Percentiles rank a stretch among this genome's conserved stretches.
Conservation (phyloP, 2,888 invertebrate genomes). For the Caenorhabditis imperialis region DNA sequence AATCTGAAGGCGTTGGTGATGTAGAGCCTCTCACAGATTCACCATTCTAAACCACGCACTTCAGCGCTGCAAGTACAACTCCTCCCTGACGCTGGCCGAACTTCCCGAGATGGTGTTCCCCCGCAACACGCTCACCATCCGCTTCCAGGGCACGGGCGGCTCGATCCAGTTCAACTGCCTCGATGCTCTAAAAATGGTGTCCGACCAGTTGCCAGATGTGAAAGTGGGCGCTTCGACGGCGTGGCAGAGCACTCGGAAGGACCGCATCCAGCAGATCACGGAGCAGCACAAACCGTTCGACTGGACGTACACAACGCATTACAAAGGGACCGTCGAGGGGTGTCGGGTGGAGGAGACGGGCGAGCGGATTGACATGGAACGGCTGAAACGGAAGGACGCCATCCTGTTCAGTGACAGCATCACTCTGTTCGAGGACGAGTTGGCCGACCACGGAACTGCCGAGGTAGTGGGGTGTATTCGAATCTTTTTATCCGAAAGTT, state of each 20-base stretch:
- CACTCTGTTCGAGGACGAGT: conserved; percentile 95
- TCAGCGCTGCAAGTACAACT: conserved; percentile 68
- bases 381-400: conserved; percentile 89
- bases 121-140: conserved; percentile 86
- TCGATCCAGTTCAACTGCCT: conserved; percentile 90
- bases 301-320: conserved; percentile 96
- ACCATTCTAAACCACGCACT: conserved; percentile 9
- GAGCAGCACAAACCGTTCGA: conserved; percentile 81
- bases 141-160: conserved; percentile 80
- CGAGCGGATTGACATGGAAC: conserved; percentile 87
- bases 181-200: conserved; percentile 89
- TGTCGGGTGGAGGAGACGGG: conserved; percentile 46
- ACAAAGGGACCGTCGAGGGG: conserved; percentile 84
- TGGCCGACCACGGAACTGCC: conserved; percentile 97
- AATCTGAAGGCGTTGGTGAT: too few species aligned
- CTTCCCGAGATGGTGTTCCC: conserved; percentile 98
- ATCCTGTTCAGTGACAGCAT: conserved; percentile 91
- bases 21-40: too few species aligned
- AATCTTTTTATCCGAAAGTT: too few species aligned
- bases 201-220: conserved; percentile 72
- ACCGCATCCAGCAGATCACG: conserved; percentile 47
- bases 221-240: conserved; percentile 72
- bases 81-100: conserved; percentile 67
- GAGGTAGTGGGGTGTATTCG: conserved; percentile 80
- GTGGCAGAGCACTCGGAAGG: conserved; percentile 71